phyloP scores from a whole-genome alignment of 2,113 vertebrate species.

The Semicossyphus pulcher region DNA sequence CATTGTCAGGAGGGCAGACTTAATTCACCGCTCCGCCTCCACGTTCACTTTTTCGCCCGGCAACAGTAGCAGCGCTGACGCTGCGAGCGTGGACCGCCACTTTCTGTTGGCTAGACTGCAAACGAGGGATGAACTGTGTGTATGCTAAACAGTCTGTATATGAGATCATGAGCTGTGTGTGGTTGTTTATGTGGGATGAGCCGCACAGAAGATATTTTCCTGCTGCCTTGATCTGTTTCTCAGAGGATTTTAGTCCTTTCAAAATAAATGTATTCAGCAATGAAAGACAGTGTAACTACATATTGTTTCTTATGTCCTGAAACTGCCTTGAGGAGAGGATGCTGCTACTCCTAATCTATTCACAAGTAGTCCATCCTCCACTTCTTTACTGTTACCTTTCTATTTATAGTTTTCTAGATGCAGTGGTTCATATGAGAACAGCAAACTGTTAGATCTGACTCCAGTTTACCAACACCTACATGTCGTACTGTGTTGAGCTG shows the following conservation, averaged over 20 bases:
- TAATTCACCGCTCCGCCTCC: slow-evolving; percentile 76
- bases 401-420: slow-evolving; percentile 23
- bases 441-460: slow-evolving; percentile 18
- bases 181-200: slow-evolving; percentile 52
- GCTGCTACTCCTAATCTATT: neutral
- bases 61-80: slow-evolving; percentile 80
- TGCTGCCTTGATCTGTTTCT: slow-evolving; percentile 28
- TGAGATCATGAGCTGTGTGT: slow-evolving; percentile 52
- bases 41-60: slow-evolving; percentile 75
- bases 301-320: neutral
- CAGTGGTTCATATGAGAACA: slow-evolving; percentile 10
- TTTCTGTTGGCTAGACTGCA: slow-evolving; percentile 76
- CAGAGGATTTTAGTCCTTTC: slow-evolving; percentile 2
- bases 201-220: slow-evolving; percentile 22
- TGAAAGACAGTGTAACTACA: neutral
- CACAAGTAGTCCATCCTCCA: neutral
- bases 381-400: slow-evolving; percentile 4
- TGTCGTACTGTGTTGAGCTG: neutral
- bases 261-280: neutral
- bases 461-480: slow-evolving; percentile 14
- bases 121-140: slow-evolving; percentile 51
- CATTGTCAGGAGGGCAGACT: slow-evolving; percentile 76
- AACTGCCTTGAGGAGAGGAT: neutral
- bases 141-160: slow-evolving; percentile 56
- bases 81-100: slow-evolving; percentile 57